Conservation (phyloP, 2,888 invertebrate genomes). For the Andrena camellia region DNA sequence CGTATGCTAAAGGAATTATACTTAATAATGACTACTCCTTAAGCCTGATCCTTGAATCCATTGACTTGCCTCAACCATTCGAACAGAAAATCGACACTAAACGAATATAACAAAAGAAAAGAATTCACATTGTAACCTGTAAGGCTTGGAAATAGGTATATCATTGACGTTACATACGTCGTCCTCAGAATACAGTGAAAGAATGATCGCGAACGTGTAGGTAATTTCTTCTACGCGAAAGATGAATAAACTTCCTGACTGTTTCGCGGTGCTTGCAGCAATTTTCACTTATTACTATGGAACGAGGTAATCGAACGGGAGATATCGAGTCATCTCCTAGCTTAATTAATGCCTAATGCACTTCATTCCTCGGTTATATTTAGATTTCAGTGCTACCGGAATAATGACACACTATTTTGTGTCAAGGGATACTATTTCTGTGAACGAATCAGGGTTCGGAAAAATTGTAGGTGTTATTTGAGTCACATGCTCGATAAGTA, state of each 20-base stretch:
- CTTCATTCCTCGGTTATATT: background rate
- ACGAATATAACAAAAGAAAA: background rate
- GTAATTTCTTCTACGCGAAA: background rate
- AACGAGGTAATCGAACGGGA: conserved; percentile 20
- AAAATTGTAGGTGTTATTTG: background rate
- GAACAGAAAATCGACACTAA: background rate
- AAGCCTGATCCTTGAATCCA: conserved; percentile 37
- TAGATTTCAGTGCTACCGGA: conserved; percentile 28
- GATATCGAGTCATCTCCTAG: background rate
- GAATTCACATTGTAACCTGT: background rate
- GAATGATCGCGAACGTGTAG: background rate
- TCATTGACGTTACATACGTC: background rate
- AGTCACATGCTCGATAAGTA: background rate
- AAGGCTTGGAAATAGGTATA: background rate
- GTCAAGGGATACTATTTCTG: background rate
- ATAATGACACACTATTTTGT: background rate
- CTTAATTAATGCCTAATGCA: conserved; percentile 9
- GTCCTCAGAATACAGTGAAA: background rate
- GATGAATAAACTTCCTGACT: conserved; percentile 1
- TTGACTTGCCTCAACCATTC: background rate
- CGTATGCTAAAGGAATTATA: conserved; percentile 32
- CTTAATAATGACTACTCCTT: conserved; percentile 26
- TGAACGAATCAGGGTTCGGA: background rate
- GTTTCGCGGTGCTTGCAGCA: background rate
- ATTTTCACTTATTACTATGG: conserved; percentile 30